These are phyloP conservation scores for Protobothrops flavoviridis DNA, from an alignment of 2,113 vertebrate species.

Conservation along the genomic window DNA sequence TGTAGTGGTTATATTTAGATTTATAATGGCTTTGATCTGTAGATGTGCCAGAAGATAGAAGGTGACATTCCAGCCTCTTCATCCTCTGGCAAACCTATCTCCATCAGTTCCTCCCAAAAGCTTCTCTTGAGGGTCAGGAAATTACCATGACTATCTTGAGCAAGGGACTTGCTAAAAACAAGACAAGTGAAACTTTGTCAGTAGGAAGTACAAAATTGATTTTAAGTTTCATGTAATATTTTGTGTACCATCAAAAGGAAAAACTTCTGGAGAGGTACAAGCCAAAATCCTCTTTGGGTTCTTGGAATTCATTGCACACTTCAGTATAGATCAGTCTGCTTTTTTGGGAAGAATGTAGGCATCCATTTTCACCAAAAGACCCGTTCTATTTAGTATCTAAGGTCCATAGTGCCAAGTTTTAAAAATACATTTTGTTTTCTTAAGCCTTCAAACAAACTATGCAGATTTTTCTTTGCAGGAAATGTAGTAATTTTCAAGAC, in stretches of 20 bases:
- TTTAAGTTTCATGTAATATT: background rate
- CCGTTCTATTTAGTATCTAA: slow-evolving; percentile 1
- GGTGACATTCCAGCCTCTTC: background rate
- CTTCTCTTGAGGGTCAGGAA: background rate
- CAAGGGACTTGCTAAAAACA: background rate
- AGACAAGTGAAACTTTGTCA: background rate
- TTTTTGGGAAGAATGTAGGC: background rate
- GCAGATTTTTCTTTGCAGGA: slow-evolving; percentile 11
- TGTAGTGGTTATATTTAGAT: background rate
- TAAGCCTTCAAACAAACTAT: background rate
- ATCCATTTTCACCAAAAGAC: background rate
- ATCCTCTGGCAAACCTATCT: background rate
- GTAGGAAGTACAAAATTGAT: background rate
- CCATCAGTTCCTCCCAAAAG: background rate
- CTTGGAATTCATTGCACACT: background rate
- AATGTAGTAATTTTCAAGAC: slow-evolving; percentile 8
- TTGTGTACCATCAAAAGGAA: background rate
- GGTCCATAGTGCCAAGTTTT: slow-evolving; percentile 28
- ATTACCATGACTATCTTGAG: background rate
- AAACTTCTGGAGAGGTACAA: background rate
- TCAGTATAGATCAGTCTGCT: background rate
- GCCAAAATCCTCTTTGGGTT: background rate
- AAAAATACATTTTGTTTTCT: slow-evolving; percentile 37
- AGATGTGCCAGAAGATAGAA: background rate
- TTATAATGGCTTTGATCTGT: background rate